Evolutionary conservation across 2,888 invertebrate genomes (phyloP), one percentile per base, ranked within the genome.

Genomic region (Drosophila anomalata): DNA sequence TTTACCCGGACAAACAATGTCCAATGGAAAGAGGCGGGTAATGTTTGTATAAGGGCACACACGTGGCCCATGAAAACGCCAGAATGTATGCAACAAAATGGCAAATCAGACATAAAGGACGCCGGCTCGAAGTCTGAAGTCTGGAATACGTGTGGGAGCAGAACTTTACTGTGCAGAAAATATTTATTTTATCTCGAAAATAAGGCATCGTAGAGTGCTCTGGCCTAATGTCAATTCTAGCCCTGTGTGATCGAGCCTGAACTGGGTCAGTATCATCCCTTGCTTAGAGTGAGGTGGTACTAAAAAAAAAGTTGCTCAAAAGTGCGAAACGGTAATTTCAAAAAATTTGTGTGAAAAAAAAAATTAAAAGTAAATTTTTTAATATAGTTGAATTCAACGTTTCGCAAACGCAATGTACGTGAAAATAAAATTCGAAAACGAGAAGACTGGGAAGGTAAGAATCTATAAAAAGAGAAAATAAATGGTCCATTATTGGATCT

Each of bases 31-130:
- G 66, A 58, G 58, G 17, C 12, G 42, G 11, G 24, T 46, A 58
- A 70, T 66, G 58, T 62, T 71, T 62, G 60, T 60, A 47, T 41
- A 58, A 48, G 2, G 14, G 24, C 51, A 47, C 54, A 61, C 76
- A 72, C 73, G 76, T 70, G 62, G 47, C 66, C 55, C 56, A 52
- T 62, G 61, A 68, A 69, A 62, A 24, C 47, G 59, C 55, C 60
- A 52, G 48, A 33, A 61, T 57, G 41, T 62, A 51, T 47, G 56
- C 74, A 50, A 54, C 51, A 47, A 77, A 56, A 6, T 29, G 54
- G 57, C 2, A 8, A 29, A 8, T 29, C 29, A 9, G 9, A 9
- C 26, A 65, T 48, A 65, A 69, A 52, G 48, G 14, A 14, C 55
- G 58, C 7, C 14, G 26, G 17, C 11, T 26, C 2, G 33, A 9